These are phyloP conservation scores for Bubalus kerabau DNA, from an alignment of 2,113 vertebrate genomes.

Conservation along the genomic window DNA sequence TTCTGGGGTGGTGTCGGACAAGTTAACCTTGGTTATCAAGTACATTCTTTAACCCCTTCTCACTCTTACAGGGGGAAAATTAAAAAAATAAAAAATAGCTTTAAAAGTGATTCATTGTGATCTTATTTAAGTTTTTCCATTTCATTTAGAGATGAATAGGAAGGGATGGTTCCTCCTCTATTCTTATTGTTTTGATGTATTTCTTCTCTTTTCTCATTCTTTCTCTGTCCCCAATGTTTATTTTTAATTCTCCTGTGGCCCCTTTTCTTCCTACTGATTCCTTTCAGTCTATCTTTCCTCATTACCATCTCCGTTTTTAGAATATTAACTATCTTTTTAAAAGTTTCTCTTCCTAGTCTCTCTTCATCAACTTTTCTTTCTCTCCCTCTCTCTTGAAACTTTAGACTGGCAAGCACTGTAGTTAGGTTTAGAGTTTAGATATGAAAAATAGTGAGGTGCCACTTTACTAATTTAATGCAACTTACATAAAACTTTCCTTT, in stretches of 20 bases:
- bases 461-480: neutral
- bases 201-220: neutral
- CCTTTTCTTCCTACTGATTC: neutral
- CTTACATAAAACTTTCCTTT: neutral
- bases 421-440: neutral
- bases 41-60: neutral
- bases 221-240: neutral
- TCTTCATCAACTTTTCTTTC: neutral
- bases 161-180: neutral
- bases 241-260: neutral
- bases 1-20: neutral
- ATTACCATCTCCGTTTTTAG: neutral
- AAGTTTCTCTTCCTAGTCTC: neutral
- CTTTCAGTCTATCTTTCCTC: neutral
- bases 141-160: neutral
- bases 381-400: neutral
- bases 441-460: neutral
- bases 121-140: neutral
- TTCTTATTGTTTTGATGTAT: neutral
- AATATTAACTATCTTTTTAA: neutral
- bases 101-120: neutral
- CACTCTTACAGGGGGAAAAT: neutral
- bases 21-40: neutral
- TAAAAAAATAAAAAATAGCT: neutral
- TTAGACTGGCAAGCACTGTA: neutral